These are phyloP conservation scores for Dicyrtoma fusca DNA, from an alignment of 2,888 invertebrate species.

Conservation along the genomic window DNA sequence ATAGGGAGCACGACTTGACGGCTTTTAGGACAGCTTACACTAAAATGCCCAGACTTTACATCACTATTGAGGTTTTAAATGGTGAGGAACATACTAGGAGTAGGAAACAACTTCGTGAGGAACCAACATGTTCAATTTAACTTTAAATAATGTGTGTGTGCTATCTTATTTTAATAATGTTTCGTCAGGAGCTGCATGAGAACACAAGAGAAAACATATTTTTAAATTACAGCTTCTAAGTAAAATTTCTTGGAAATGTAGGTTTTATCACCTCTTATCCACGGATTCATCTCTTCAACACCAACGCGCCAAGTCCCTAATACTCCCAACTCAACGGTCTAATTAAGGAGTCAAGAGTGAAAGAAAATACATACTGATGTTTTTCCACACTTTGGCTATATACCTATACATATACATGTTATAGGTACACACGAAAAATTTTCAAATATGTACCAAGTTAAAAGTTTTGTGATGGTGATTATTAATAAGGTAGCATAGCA, in stretches of 20 bases:
- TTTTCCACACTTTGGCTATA: conserved; percentile 1
- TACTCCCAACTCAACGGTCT: conserved; percentile 1
- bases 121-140: neutral
- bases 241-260: conserved; percentile 26
- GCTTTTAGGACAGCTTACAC: no score
- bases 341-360: conserved; percentile 19
- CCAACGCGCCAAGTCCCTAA: neutral
- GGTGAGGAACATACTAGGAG: no score
- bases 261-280: conserved; percentile 36
- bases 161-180: conserved; percentile 16
- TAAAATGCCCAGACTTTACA: no score
- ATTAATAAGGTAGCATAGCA: conserved; percentile 1
- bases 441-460: neutral
- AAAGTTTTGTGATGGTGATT: neutral
- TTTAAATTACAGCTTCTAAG: conserved; percentile 33
- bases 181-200: conserved; percentile 3
- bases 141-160: conserved; percentile 1
- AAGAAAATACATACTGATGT: neutral
- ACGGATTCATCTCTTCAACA: conserved; percentile 6
- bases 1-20: no score
- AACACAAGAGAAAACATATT: conserved; percentile 21
- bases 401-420: no score
- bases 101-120: no score
- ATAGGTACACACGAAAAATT: neutral
- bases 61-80: no score